These are phyloP conservation scores for Tringa solitaria DNA, from an alignment of 2,113 vertebrate species.

Conservation along the genomic window DNA sequence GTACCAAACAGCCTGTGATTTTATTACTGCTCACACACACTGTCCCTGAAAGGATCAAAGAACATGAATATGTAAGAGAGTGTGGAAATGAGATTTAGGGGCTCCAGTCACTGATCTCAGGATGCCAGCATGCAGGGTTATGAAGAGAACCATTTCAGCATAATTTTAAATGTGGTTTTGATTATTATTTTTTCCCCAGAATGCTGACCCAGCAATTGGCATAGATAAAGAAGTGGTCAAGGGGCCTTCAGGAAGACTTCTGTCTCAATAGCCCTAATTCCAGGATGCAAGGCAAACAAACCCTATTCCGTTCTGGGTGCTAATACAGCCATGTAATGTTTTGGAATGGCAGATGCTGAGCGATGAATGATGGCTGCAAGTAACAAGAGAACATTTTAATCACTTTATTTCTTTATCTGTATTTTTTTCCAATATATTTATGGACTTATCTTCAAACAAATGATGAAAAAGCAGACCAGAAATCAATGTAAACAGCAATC, in stretches of 20 bases:
- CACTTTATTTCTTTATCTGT: background rate
- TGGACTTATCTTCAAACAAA: background rate
- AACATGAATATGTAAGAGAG: background rate
- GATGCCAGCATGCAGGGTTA: background rate
- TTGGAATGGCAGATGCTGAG: background rate
- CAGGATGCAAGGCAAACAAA: background rate
- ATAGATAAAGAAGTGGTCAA: background rate
- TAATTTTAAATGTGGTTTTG: background rate
- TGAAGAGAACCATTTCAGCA: background rate
- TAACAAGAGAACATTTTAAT: background rate
- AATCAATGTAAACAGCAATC: background rate
- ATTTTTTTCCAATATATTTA: background rate
- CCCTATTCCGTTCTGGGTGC: background rate
- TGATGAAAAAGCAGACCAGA: background rate
- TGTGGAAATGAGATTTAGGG: background rate
- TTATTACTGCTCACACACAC: background rate
- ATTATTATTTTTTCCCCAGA: background rate
- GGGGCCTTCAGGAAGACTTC: background rate
- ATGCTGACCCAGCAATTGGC: background rate
- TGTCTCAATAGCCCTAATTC: background rate
- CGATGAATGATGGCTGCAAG: background rate
- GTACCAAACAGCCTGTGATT: background rate
- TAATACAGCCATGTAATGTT: background rate
- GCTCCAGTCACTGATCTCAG: background rate
- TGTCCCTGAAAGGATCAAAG: background rate